Percentiles rank a stretch among this genome's conserved stretches.
Conservation (phyloP, 2,888 invertebrate genomes). For the Drosophila phalerata region DNA sequence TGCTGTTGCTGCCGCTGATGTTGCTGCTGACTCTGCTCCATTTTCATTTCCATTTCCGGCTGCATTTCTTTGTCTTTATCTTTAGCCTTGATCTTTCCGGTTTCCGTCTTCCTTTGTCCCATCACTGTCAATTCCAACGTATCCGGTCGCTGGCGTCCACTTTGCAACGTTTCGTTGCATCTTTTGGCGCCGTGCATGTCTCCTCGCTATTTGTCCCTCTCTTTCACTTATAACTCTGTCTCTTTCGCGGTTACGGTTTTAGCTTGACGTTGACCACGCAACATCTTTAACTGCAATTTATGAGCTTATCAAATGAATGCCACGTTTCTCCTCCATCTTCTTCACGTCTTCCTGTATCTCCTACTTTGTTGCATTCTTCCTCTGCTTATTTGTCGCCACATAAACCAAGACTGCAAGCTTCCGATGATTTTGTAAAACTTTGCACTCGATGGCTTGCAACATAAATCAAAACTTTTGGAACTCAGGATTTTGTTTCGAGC, state of each 20-base stretch:
- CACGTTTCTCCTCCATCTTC: background rate
- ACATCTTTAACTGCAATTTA: slow-evolving; percentile 25
- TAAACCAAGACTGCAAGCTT: no score
- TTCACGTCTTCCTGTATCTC: background rate
- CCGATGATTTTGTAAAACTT: no score
- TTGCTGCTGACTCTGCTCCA: background rate
- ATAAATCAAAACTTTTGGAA: no score
- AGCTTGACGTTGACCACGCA: background rate
- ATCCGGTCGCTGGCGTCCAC: slow-evolving; percentile 77
- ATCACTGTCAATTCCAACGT: slow-evolving; percentile 87
- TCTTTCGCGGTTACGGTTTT: background rate
- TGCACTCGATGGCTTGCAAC: no score
- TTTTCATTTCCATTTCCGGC: background rate
- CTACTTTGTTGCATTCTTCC: no score
- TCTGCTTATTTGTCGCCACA: no score
- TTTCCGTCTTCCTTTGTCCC: slow-evolving; percentile 81
- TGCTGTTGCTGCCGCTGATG: no score
- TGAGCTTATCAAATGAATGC: background rate
- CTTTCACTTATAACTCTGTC: background rate
- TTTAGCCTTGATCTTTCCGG: slow-evolving; percentile 21
- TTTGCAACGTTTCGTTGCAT: slow-evolving; percentile 35
- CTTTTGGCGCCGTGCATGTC: slow-evolving; percentile 72
- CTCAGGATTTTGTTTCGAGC: no score
- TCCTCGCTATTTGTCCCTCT: background rate
- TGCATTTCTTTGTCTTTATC: slow-evolving; percentile 1